These are phyloP conservation scores for Drosophila novamexicana DNA, from an alignment of 1,140 invertebrate genomes.

Conservation along the genomic window DNA sequence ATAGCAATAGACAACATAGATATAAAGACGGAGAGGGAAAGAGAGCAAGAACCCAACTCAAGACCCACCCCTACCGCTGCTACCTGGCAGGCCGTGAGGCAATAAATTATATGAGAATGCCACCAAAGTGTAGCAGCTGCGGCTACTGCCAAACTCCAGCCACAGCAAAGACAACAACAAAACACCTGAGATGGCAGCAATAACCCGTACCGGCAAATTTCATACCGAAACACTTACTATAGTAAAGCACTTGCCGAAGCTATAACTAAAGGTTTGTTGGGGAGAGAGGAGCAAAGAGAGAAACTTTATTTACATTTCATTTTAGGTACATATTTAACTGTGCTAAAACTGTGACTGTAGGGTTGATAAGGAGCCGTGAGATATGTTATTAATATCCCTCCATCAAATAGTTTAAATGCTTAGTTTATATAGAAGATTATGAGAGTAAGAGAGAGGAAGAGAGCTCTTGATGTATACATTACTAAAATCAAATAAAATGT, in stretches of 20 bases:
- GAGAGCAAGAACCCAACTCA: conserved; percentile 30
- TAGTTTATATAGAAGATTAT: not conserved
- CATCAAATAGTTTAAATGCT: not conserved
- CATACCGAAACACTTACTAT: conserved; percentile 34
- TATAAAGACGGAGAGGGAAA: not conserved
- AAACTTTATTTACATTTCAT: conserved; percentile 50
- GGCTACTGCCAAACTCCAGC: conserved; percentile 57
- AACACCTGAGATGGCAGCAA: conserved; percentile 45
- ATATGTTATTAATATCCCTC: not conserved
- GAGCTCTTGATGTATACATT: not conserved
- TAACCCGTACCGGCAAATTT: conserved; percentile 33
- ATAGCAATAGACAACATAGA: conserved; percentile 7
- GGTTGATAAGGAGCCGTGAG: not conserved
- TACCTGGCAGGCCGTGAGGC: conserved; percentile 52
- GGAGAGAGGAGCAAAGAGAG: not conserved
- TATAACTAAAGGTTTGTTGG: conserved; percentile 9
- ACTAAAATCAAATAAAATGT: no score
- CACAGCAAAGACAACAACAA: conserved; percentile 31
- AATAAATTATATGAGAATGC: conserved; percentile 82
- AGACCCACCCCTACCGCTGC: conserved; percentile 35
- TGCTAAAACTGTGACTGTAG: not conserved
- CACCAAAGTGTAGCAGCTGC: conserved; percentile 79
- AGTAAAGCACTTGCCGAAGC: conserved; percentile 23
- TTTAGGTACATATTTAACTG: conserved; percentile 42
- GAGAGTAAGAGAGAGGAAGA: not conserved